phyloP scores from a whole-genome alignment of 2,888 invertebrate species.

The Chrysomela aeneicollis region DNA sequence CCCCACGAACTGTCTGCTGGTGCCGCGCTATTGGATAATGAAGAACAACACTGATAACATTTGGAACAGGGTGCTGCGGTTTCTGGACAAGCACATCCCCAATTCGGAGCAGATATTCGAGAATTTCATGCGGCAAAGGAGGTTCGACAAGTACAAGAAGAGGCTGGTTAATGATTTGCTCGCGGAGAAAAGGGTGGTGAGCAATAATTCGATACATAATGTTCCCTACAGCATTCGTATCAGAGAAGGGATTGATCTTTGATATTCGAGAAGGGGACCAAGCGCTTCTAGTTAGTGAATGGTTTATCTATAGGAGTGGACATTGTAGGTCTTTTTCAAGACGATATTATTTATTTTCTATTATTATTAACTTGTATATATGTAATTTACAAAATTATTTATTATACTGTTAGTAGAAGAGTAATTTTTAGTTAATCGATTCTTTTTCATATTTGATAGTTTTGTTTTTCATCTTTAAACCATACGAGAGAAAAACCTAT shows the following conservation, averaged over 20 bases:
- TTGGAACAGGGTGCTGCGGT: slow-evolving; percentile 70
- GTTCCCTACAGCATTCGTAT: slow-evolving; percentile 72
- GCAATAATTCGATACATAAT: slow-evolving; percentile 68
- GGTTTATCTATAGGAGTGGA: too few relatives aligned
- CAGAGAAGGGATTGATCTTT: slow-evolving; percentile 58
- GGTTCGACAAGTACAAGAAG: slow-evolving; percentile 67
- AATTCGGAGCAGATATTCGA: slow-evolving; percentile 66
- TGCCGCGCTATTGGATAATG: slow-evolving; percentile 75
- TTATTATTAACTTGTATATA: too few relatives aligned
- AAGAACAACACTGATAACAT: slow-evolving; percentile 72
- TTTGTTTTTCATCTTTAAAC: too few relatives aligned
- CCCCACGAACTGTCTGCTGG: slow-evolving; percentile 70
- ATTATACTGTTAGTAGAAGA: too few relatives aligned
- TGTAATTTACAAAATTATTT: too few relatives aligned
- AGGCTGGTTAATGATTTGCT: slow-evolving; percentile 64
- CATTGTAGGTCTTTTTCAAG: too few relatives aligned
- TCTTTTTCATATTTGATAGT: too few relatives aligned
- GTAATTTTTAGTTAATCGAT: too few relatives aligned
- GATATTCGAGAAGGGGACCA: slow-evolving; percentile 25
- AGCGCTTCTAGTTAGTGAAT: too few relatives aligned
- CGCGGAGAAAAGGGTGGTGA: slow-evolving; percentile 62
- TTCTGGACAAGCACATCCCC: slow-evolving; percentile 69
- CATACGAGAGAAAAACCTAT: too few relatives aligned
- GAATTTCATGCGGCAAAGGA: slow-evolving; percentile 64
- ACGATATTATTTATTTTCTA: too few relatives aligned